Conservation (phyloP, 2,797 vertebrate species). For the Periparus ater region DNA sequence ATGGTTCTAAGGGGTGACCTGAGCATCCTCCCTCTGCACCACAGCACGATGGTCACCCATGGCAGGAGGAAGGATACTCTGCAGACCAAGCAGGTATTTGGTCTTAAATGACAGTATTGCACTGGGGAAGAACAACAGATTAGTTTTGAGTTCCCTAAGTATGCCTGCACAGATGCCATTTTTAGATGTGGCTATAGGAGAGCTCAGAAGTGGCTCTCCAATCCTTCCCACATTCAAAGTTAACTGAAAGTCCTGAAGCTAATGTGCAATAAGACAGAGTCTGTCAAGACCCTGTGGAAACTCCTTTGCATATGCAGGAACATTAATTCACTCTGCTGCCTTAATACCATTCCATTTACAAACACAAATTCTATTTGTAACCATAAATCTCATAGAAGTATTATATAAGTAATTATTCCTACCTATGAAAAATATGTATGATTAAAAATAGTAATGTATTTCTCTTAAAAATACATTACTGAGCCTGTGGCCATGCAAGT, state of each 20-base stretch:
- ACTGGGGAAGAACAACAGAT: background rate
- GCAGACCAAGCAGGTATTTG: background rate
- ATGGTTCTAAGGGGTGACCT: background rate
- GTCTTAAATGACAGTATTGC: background rate
- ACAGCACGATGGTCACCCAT: fast-evolving
- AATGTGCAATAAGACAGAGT: background rate
- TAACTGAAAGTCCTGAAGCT: background rate
- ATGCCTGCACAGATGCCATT: background rate
- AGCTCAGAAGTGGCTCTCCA: background rate
- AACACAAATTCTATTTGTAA: background rate
- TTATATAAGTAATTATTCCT: background rate
- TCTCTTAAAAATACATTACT: background rate
- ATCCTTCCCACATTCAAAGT: background rate
- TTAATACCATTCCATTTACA: background rate
- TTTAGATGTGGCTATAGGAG: background rate
- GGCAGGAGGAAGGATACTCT: background rate
- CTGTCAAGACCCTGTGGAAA: background rate
- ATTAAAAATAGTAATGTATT: background rate
- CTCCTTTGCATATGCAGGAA: background rate
- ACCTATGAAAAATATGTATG: background rate
- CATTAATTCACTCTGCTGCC: background rate
- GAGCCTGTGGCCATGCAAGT: background rate
- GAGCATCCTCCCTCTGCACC: background rate
- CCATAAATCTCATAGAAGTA: background rate
- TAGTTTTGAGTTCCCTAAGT: background rate